A percentile compares a stretch with the other conserved stretches of the same genome.
Evolutionary conservation across 2,888 invertebrate species (phyloP).

Genomic region (Cryptophagus acutangulus): DNA sequence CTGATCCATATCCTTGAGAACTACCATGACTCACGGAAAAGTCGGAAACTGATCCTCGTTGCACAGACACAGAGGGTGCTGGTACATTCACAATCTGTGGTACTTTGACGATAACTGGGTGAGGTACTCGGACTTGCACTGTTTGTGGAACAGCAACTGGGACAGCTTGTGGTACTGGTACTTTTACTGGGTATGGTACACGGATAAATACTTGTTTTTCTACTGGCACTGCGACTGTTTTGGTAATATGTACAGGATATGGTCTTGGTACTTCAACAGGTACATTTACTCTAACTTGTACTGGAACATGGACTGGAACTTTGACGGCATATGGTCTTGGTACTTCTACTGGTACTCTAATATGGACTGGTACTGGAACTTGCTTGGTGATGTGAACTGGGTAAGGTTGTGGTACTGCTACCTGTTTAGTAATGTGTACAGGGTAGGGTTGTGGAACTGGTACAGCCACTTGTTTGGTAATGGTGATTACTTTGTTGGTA

Average conservation of each 20-base stretch:
- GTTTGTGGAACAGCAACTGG: constrained; percentile 31
- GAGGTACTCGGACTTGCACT: constrained; percentile 29
- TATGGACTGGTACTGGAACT: constrained; percentile 29
- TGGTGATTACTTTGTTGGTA: constrained; percentile 28
- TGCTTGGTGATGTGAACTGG: constrained; percentile 33
- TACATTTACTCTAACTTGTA: constrained; percentile 27
- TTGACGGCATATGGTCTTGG: constrained; percentile 37
- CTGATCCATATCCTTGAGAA: no score
- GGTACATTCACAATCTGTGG: constrained; percentile 13
- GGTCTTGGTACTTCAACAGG: constrained; percentile 33
- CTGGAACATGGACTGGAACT: constrained; percentile 34
- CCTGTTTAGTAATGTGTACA: constrained; percentile 34
- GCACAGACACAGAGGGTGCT: no score
- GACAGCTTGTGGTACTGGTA: constrained; percentile 30
- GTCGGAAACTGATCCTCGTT: no score
- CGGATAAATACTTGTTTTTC: constrained; percentile 28
- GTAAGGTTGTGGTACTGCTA: constrained; percentile 39
- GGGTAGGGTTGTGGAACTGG: constrained; percentile 40
- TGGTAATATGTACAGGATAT: constrained; percentile 28
- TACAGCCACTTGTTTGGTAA: constrained; percentile 35
- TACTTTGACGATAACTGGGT: constrained; percentile 24
- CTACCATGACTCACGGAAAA: no score
- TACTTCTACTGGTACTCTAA: constrained; percentile 32
- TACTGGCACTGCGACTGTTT: constrained; percentile 25
- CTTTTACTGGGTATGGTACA: constrained; percentile 28